Conservation (phyloP, 1,140 invertebrate genomes). For the Lordiphosa clarofinis region DNA sequence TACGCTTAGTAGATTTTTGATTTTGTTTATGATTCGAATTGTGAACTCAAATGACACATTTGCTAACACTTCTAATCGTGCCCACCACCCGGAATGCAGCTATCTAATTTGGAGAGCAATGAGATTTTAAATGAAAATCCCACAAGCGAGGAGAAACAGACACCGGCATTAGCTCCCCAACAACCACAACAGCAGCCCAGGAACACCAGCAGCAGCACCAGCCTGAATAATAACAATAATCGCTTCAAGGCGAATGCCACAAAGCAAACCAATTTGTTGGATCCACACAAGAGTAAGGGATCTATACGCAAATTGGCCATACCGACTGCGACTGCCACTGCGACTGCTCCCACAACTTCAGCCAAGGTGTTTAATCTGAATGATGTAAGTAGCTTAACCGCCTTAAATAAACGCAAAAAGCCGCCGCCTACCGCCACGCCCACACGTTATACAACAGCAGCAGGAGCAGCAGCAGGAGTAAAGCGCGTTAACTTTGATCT, state of each 20-base stretch:
- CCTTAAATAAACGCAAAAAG: constrained; percentile 62
- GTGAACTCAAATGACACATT: not conserved
- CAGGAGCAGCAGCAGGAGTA: constrained; percentile 10
- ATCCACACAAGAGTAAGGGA: constrained; percentile 10
- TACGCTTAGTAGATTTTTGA: too few species aligned
- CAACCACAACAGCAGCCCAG: constrained; percentile 22
- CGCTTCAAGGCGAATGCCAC: constrained; percentile 7
- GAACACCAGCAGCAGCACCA: constrained; percentile 7
- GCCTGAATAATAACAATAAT: not conserved
- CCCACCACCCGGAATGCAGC: constrained; percentile 59
- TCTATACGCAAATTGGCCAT: constrained; percentile 24
- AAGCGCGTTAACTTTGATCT: constrained; percentile 73
- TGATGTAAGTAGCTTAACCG: constrained; percentile 71
- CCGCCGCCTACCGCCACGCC: constrained; percentile 34
- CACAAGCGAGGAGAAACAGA: not conserved
- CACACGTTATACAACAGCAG: constrained; percentile 52
- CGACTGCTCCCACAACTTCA: constrained; percentile 1
- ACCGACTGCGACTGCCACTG: constrained; percentile 5
- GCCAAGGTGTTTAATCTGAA: constrained; percentile 67
- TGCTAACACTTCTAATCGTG: constrained; percentile 53
- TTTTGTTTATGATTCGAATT: too few species aligned
- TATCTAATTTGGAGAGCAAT: constrained; percentile 29
- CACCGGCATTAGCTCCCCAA: constrained; percentile 10
- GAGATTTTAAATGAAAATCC: constrained; percentile 20
- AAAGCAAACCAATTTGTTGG: constrained; percentile 6